Conservation (phyloP, 2,888 invertebrate genomes). For the Leptothorax acervorum region DNA sequence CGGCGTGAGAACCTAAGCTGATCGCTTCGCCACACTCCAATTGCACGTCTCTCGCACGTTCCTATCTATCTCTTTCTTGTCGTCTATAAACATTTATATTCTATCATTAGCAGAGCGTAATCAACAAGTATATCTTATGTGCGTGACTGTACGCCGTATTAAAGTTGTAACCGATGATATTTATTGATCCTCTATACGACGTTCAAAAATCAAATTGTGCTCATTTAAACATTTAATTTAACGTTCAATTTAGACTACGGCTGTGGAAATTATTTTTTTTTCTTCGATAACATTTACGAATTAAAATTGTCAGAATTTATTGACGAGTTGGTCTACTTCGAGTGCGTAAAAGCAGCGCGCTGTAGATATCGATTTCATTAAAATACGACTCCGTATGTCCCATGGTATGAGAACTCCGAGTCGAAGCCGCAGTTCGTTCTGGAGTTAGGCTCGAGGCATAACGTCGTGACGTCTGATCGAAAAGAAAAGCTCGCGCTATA, state of each 20-base stretch:
- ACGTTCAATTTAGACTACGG: neutral
- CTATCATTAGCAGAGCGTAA: constrained; percentile 13
- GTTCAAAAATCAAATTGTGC: neutral
- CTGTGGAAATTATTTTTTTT: neutral
- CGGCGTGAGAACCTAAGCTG: neutral
- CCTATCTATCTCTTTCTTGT: constrained; percentile 2
- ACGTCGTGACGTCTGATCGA: constrained; percentile 56
- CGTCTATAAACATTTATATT: neutral
- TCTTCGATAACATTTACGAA: neutral
- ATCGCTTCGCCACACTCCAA: neutral
- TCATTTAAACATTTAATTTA: constrained; percentile 11
- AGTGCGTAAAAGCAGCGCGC: neutral
- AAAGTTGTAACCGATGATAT: constrained; percentile 2
- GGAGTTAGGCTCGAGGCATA: constrained; percentile 61
- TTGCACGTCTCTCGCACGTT: constrained; percentile 3
- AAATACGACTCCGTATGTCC: constrained; percentile 76
- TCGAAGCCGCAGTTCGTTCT: constrained; percentile 62
- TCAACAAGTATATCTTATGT: neutral
- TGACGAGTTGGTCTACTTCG: neutral
- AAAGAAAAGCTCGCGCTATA: constrained; percentile 79
- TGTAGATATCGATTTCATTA: neutral
- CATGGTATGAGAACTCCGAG: constrained; percentile 74
- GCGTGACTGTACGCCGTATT: constrained; percentile 10
- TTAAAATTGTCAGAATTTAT: neutral
- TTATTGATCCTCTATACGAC: neutral